Base-by-base conservation (phyloP, 1,140 invertebrate species). In the Metopolophium dirhodum region DNA sequence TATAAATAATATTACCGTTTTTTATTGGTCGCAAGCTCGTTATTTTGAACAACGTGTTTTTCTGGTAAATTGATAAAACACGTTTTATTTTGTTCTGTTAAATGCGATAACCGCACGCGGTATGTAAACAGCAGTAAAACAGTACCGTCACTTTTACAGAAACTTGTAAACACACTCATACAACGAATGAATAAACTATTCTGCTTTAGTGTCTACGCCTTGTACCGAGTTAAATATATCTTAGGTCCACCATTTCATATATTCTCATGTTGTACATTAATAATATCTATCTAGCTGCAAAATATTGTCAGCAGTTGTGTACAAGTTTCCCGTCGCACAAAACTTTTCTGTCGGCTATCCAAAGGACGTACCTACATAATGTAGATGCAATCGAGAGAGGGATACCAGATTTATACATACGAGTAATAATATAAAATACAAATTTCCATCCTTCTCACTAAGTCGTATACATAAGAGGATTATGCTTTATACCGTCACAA, bases 381-480 rank as follows among this genome's bases (percentile, higher is more conserved):
- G 35, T 22, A 57, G 88, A 57, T 89, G 88, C 26, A 57, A 89
- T 89, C 49, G 87, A 51, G 88, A 35, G 18, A 47, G 47, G 30
- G 22, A 77, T 77, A 77, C 20, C 49, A 89, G 47, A 89, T n/a
- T 89, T 89, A 51, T 54, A 89, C 49, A 51, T 51, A 51, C 47
- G 54, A 41, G 88, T 45, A 61, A 90, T 61, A 90, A 90, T 90
- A 90, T 90, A 68, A 90, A 90, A 90, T 90, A 61, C 54, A 68
- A 90, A 90, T 90, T 90, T 90, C 89, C 89, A 45, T 47, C 89
- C 89, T 41, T 47, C 37, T 30, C 68, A 49, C 45, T 91, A 82
- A 91, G 90, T 91, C 68, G 90, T 82, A 91, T 91, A 35, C 90
- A 49, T 83, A 91, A 91, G 68, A 91, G 90, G 90, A 91, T 91